phyloP scores from a whole-genome alignment of 2,888 invertebrate species.

The Phytoseiulus persimilis region DNA sequence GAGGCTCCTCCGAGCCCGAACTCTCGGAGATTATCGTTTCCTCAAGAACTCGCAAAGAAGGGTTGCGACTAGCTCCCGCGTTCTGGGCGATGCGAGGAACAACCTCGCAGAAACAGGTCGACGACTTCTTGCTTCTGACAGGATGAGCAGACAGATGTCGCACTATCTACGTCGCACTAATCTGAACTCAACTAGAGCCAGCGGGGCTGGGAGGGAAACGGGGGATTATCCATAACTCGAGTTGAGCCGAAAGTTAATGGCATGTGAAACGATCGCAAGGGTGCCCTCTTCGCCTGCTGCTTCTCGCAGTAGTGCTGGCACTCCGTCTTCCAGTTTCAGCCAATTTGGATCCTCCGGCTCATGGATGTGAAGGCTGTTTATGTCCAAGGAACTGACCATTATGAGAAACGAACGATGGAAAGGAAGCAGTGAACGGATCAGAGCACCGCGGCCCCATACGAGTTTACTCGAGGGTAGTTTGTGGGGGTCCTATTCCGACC shows the following conservation, averaged over 20 bases:
- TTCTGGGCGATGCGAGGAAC: no score
- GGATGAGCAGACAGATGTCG: not conserved
- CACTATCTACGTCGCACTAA: not conserved
- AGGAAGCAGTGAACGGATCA: not conserved
- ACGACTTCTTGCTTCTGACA: not conserved
- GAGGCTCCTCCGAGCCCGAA: no score
- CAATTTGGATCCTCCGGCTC: not conserved
- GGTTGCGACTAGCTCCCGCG: no score
- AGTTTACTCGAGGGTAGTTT: not conserved
- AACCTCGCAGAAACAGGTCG: no score
- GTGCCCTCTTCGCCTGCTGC: not conserved
- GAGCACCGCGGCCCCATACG: not conserved
- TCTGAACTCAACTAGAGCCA: not conserved
- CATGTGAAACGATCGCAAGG: not conserved
- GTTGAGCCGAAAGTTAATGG: not conserved
- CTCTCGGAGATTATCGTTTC: no score
- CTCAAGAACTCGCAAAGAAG: no score
- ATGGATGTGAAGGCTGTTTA: slow-evolving; percentile 5
- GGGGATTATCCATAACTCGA: not conserved
- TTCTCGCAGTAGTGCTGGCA: not conserved
- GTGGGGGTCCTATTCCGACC: not conserved
- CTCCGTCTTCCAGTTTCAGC: not conserved
- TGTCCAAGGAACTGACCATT: not conserved
- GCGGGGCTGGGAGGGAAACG: not conserved
- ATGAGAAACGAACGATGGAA: not conserved